Evolutionary conservation across 2,113 vertebrate species (phyloP).

Genomic region (Sprattus sprattus): DNA sequence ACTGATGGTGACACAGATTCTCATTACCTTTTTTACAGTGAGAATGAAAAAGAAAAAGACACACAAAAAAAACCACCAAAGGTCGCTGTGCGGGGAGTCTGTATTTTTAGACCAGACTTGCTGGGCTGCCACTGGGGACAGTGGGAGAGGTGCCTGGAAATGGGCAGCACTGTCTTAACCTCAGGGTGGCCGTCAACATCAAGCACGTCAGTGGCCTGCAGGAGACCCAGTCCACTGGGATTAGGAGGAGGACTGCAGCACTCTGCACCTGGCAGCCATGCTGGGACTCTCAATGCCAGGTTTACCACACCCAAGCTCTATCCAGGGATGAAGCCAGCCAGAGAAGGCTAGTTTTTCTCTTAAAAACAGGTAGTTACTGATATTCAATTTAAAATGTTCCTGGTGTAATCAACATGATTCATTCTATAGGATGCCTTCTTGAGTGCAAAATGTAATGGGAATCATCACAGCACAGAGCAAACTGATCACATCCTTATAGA

Average conservation of each 20-base stretch:
- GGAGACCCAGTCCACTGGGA: conserved; percentile 82
- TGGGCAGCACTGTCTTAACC: conserved; percentile 53
- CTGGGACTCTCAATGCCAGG: conserved; percentile 51
- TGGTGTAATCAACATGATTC: background rate
- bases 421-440: background rate
- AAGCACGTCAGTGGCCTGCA: conserved; percentile 93
- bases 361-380: background rate
- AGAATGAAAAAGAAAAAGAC: background rate
- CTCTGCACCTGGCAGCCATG: conserved; percentile 63
- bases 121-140: background rate
- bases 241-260: background rate
- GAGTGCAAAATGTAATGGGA: background rate
- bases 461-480: background rate
- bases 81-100: background rate
- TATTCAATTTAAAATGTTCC: too few species aligned
- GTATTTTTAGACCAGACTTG: background rate
- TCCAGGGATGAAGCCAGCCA: background rate
- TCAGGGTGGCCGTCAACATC: conserved; percentile 96
- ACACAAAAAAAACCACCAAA: background rate
- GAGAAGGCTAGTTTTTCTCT: background rate
- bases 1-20: background rate
- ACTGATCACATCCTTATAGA: background rate
- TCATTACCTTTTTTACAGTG: background rate
- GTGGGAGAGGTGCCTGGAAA: background rate
- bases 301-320: background rate